These are phyloP conservation scores for Lathamus discolor DNA, from an alignment of 2,113 vertebrate genomes.

Conservation along the genomic window DNA sequence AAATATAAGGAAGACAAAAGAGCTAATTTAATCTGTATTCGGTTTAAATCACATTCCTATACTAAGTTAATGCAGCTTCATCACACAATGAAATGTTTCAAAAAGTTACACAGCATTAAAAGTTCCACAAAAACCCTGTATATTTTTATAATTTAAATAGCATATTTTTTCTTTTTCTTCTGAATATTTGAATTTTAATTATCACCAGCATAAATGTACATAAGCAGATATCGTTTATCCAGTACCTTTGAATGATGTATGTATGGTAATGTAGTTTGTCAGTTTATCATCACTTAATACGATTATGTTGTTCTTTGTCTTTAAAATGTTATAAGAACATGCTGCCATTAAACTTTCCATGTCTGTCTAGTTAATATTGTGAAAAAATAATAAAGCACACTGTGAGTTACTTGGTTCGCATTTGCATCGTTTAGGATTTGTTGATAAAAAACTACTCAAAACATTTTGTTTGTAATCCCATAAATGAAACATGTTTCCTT, in stretches of 20 bases:
- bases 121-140: constrained; percentile 15
- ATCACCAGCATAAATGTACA: constrained; percentile 63
- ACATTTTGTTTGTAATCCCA: neutral
- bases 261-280: constrained; percentile 64
- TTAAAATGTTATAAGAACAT: constrained; percentile 61
- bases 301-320: constrained; percentile 66
- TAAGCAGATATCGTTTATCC: constrained; percentile 55
- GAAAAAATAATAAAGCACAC: constrained; percentile 73
- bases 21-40: constrained; percentile 33
- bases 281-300: constrained; percentile 63
- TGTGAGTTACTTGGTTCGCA: constrained; percentile 53
- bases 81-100: constrained; percentile 14
- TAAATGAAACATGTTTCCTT: neutral
- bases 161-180: constrained; percentile 30
- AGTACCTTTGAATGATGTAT: constrained; percentile 58
- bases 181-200: constrained; percentile 66
- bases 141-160: constrained; percentile 72
- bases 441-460: neutral
- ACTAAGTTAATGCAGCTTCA: constrained; percentile 38
- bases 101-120: constrained; percentile 54
- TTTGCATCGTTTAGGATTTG: constrained; percentile 27
- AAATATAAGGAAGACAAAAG: neutral
- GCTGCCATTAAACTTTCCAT: constrained; percentile 63
- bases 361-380: constrained; percentile 70
- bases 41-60: constrained; percentile 16